Conservation (phyloP, 1,140 invertebrate species). For the Leptinotarsa undecemlineata region DNA sequence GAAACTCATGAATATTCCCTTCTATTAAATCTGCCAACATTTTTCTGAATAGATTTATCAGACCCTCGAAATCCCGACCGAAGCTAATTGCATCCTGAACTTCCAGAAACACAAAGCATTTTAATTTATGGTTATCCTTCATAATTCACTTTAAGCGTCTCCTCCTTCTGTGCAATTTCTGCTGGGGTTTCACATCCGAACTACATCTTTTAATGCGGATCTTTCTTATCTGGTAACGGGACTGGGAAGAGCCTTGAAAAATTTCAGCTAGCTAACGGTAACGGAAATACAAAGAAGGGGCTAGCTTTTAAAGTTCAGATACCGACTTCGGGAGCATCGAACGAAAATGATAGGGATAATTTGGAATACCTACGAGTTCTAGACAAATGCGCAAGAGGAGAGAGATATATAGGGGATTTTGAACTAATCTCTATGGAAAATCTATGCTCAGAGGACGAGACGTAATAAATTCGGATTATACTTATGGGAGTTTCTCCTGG, state of each 20-base stretch:
- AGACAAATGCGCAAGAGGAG: too few species aligned
- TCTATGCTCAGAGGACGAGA: too few species aligned
- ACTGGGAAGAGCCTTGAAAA: background rate
- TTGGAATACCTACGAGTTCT: too few species aligned
- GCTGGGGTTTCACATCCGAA: background rate
- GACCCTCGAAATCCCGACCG: background rate
- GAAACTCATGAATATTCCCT: background rate
- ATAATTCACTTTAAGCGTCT: background rate
- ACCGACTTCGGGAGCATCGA: too few species aligned
- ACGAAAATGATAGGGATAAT: too few species aligned
- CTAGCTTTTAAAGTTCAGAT: too few species aligned
- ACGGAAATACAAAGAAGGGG: background rate
- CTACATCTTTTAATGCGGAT: background rate
- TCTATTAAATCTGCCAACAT: background rate
- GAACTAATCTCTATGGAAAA: too few species aligned
- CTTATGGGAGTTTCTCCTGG: too few species aligned
- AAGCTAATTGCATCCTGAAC: background rate
- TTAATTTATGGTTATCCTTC: background rate
- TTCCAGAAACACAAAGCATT: background rate
- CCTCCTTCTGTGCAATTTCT: background rate
- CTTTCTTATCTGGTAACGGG: background rate
- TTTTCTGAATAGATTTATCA: conserved; percentile 11
- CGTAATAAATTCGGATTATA: too few species aligned
- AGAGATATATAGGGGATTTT: too few species aligned
- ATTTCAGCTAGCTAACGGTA: background rate